Percentiles rank a stretch among this genome's conserved stretches.
phyloP scores from a whole-genome alignment of 1,140 invertebrate genomes.

The Bombus sylvicola region DNA sequence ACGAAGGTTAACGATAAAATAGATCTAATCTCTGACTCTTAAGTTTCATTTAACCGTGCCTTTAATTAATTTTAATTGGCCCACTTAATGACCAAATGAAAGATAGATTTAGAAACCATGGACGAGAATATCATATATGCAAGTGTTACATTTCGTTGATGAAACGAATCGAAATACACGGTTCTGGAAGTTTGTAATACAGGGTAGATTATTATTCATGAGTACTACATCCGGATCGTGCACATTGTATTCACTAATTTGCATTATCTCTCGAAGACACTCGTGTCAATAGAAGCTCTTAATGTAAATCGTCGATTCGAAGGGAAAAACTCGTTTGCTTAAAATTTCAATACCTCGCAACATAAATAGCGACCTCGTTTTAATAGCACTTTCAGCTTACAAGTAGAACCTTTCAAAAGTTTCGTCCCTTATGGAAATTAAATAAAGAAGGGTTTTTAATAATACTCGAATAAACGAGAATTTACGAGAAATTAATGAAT shows the following conservation, averaged over 20 bases:
- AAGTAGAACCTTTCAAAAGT: background rate
- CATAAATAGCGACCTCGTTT: background rate
- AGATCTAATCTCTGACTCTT: background rate
- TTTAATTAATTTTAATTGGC: slow-evolving; percentile 1
- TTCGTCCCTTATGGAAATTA: background rate
- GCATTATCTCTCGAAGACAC: slow-evolving; percentile 44
- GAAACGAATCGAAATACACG: slow-evolving; percentile 7
- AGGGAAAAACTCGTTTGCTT: background rate
- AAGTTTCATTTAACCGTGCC: background rate
- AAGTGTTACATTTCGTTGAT: slow-evolving; percentile 10
- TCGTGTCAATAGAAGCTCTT: slow-evolving; percentile 24
- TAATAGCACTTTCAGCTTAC: background rate
- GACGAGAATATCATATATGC: background rate
- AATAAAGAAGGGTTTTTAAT: background rate
- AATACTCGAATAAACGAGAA: background rate
- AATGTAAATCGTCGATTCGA: slow-evolving; percentile 32
- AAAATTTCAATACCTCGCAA: background rate
- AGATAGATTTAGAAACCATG: background rate
- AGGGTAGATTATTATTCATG: slow-evolving; percentile 58
- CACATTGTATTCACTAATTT: slow-evolving; percentile 54
- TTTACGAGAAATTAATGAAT: no score
- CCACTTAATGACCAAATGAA: background rate
- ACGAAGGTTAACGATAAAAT: background rate
- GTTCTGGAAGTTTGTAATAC: slow-evolving; percentile 20
- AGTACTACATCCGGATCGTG: slow-evolving; percentile 60